A percentile compares a stretch with the other conserved stretches of the same genome.
phyloP scores from a whole-genome alignment of 1,140 invertebrate genomes.

The Drosophila neocordata region DNA sequence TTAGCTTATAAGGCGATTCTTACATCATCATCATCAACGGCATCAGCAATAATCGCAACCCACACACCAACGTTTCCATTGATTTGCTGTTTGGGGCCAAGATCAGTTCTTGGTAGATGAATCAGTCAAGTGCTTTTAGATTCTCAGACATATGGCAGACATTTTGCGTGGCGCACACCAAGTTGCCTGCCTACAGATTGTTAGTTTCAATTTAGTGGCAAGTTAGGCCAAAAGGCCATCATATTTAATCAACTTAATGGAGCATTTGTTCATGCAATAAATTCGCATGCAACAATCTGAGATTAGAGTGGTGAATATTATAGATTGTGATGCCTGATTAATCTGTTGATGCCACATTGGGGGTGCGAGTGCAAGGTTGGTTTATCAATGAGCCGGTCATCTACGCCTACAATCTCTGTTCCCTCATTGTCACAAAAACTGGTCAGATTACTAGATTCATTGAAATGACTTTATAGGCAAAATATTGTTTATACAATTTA shows the following conservation, averaged over 20 bases:
- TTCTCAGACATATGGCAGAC: conserved; percentile 53
- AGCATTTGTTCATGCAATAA: conserved; percentile 44
- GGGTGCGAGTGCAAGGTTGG: conserved; percentile 11
- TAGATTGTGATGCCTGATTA: conserved; percentile 47
- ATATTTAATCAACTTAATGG: conserved; percentile 56
- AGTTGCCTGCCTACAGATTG: conserved; percentile 25
- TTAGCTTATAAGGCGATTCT: conserved; percentile 45
- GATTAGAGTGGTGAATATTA: conserved; percentile 54
- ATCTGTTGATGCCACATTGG: conserved; percentile 8
- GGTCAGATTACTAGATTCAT: background rate
- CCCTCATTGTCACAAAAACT: conserved; percentile 4
- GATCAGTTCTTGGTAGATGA: conserved; percentile 38
- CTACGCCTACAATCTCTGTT: background rate
- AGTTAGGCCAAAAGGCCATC: conserved; percentile 31
- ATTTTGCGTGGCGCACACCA: conserved; percentile 4
- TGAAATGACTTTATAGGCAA: too few species aligned
- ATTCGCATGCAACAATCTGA: conserved; percentile 49
- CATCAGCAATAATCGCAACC: conserved; percentile 11
- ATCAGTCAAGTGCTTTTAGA: conserved; percentile 27
- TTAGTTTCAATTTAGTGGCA: conserved; percentile 6
- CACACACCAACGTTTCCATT: conserved; percentile 29
- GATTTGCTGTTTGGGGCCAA: conserved; percentile 52
- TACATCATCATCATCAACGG: conserved; percentile 56
- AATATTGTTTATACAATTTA: too few species aligned
- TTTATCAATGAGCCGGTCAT: conserved; percentile 8